phyloP scores from a whole-genome alignment of 2,113 vertebrate genomes.

The Lagenorhynchus albirostris region DNA sequence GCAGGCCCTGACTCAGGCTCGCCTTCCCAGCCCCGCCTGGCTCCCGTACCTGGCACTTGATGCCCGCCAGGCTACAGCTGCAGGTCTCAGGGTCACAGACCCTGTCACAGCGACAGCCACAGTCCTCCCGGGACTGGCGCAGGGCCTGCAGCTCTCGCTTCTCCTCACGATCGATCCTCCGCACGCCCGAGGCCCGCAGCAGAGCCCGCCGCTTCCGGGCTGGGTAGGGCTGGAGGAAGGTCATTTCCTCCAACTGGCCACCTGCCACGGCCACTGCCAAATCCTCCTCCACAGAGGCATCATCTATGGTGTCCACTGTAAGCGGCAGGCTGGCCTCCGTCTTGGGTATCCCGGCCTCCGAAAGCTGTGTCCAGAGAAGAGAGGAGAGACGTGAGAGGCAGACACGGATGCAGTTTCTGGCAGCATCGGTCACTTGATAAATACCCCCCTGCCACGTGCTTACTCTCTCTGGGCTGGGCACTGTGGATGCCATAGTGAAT shows the following conservation, averaged over 20 bases:
- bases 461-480: neutral
- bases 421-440: neutral
- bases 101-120: conserved; percentile 92
- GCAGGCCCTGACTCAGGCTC: neutral
- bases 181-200: conserved; percentile 91
- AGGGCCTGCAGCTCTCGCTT: conserved; percentile 93
- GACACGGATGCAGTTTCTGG: too few species aligned
- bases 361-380: conserved; percentile 81
- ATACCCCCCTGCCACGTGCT: neutral
- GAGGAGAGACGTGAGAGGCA: neutral
- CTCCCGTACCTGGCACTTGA: conserved; percentile 94
- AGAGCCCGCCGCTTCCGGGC: conserved; percentile 90
- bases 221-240: conserved; percentile 92
- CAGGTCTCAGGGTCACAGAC: conserved; percentile 97
- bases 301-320: conserved; percentile 88
- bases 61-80: conserved; percentile 94
- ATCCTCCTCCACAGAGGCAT: conserved; percentile 90
- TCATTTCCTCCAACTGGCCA: conserved; percentile 86
- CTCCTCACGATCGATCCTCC: conserved; percentile 95
- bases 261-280: conserved; percentile 87
- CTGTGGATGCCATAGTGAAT: neutral
- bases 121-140: conserved; percentile 93
- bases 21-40: neutral
- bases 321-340: neutral
- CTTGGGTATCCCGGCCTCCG: conserved; percentile 81